Evolutionary conservation across 2,888 invertebrate genomes (phyloP), one percentile per base, ranked within the genome.

Genomic region (Lutraria lutraria): DNA sequence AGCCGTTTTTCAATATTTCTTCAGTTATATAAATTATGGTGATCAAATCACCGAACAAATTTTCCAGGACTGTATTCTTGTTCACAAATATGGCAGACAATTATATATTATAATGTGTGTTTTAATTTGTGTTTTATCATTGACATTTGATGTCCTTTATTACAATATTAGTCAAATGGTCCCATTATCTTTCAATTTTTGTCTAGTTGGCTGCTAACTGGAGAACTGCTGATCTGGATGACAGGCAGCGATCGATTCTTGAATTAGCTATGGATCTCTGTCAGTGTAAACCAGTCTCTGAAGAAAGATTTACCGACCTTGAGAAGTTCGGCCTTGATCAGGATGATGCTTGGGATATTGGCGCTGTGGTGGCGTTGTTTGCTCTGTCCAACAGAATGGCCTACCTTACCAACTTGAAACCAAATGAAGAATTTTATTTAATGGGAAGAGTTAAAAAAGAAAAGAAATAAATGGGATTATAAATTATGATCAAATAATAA

Each of bases 281-380:
- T 81, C 90, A 94, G 29, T 94, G 94, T 88, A 90, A 90, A 29
- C 93, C 93, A 19, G 81, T 95, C 16, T 85, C 92, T 34, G 95
- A 95, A 16, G 90, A 92, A 12, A 90, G 93, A 34, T 92, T 94
- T 83, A 85, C 93, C 68, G 92, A 92, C 31, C 92, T 96, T 0
- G 89, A 93, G 83, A 82, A 90, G 21, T 93, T 94, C 83, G 95
- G 95, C 13, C 88, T 96, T 34, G 90, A 91, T 13, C 81, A 88
- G 60, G 96, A 95, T 52, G 96, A 96, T 93, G 94, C 94, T 19
- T 96, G 96, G 96, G 95, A 95, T 87, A 95, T 96, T 83, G 95
- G 95, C 2, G 91, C 95, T 10, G 94, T 95, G 16, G 92, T 93
- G 8, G 92, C 95, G 8, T 91, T 95, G 8, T 95, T 95, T 92